phyloP scores from a whole-genome alignment of 2,888 invertebrate genomes.

The Molanna angustata region DNA sequence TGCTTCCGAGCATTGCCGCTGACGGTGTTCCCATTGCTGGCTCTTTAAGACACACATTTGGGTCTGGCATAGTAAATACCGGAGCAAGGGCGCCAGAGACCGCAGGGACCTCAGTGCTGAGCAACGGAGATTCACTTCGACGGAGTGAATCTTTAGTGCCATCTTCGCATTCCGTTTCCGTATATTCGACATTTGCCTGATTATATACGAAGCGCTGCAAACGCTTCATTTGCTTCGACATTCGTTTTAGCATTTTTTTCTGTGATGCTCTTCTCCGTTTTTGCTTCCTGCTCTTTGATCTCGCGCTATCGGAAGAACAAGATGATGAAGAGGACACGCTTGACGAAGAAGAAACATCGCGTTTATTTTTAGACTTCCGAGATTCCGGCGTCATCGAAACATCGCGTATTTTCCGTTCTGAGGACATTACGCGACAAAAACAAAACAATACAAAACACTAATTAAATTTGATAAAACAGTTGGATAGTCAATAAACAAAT shows the following conservation, averaged over 20 bases:
- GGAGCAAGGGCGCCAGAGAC: background rate
- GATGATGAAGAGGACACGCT: background rate
- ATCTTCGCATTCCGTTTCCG: conserved; percentile 1
- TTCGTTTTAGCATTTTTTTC: background rate
- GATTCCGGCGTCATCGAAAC: background rate
- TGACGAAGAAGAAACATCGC: background rate
- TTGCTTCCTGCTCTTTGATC: background rate
- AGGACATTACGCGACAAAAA: background rate
- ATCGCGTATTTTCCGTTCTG: background rate
- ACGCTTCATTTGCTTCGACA: background rate
- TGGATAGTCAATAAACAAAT: no score
- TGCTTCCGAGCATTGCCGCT: background rate
- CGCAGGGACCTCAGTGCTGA: background rate
- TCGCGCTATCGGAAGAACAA: background rate
- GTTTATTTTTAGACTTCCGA: background rate
- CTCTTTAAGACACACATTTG: conserved; percentile 2
- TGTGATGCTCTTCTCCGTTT: background rate
- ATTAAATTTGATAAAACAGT: no score
- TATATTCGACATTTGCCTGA: background rate
- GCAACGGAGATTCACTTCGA: background rate
- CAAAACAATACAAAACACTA: no score
- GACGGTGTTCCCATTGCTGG: background rate
- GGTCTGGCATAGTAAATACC: conserved; percentile 2
- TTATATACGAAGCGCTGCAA: background rate
- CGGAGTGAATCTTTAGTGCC: no score